Conservation (phyloP, 2,113 vertebrate genomes). For the Chloropsis cyanopogon region DNA sequence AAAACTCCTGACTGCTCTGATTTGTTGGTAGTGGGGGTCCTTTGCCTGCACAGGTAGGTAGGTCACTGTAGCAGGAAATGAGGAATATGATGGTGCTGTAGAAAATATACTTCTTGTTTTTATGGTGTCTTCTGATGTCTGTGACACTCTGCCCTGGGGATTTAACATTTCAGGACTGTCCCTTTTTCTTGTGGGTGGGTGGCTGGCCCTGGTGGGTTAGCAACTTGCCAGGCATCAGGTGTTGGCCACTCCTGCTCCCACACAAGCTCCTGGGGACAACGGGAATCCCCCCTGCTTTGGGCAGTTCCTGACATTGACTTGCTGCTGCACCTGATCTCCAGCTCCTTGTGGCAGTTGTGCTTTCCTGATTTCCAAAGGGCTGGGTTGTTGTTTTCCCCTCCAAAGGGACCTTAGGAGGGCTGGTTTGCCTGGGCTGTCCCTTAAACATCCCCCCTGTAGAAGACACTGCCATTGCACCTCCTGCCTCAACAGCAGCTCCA, state of each 20-base stretch:
- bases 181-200: neutral
- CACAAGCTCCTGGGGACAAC: neutral
- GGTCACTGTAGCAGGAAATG: neutral
- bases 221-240: neutral
- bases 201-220: neutral
- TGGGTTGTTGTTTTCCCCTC: neutral
- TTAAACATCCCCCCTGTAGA: neutral
- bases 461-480: neutral
- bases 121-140: too few species aligned
- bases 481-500: rapidly evolving
- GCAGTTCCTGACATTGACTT: neutral
- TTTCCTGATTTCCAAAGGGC: neutral
- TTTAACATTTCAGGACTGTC: neutral
- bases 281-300: neutral
- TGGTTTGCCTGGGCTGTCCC: neutral
- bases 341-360: neutral
- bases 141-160: neutral
- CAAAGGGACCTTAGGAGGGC: too few species aligned
- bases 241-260: neutral
- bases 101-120: neutral
- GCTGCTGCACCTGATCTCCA: neutral
- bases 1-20: neutral
- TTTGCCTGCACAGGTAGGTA: neutral
- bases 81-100: neutral
- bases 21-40: neutral